Evolutionary conservation across 2,888 invertebrate genomes (phyloP), one percentile per base, ranked within the genome.

Genomic region (Polydrusus pterygomalis): DNA sequence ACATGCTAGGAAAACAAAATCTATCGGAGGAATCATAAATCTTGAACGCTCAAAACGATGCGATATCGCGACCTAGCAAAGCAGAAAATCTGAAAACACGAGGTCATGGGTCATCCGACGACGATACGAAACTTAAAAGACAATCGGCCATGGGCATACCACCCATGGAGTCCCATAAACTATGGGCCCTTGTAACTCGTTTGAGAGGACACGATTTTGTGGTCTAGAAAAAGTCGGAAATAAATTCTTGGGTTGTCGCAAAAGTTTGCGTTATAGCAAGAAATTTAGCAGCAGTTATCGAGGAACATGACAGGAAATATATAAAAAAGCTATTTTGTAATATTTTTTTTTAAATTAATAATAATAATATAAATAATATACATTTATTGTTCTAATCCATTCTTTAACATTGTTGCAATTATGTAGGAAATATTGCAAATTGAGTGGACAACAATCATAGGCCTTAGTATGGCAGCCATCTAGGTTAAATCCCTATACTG

Each of bases 41-140:
- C 65, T 65, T 58, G n/a, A 18, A 74, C 11, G 20, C 34, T 34
- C 34, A 34, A 25, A 34, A 7, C 34, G 47, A 56, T 70, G 64
- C 65, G 70, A 75, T 75, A 69, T 74, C 70, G 64, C 77, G 70
- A 73, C 38, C 71, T 58, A 77, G 74, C 77, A 70, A 75, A 77
- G 74, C 74, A 75, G 74, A 75, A 77, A 77, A 77, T 75, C 77
- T 74, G 74, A 77, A 77, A 77, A 77, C 77, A 74, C 20, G 25
- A 49, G 73, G 72, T 72, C 76, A 68, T 8, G 56, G 76, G 73
- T 73, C 73, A 67, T 9, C 54, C 64, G 54, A 49, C 69, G 74
- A 69, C 65, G 60, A 70, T 58, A 69, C 69, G 47, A 76, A 76
- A 73, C 72, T 69, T 69, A 73, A 69, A 64, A 76, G 77, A 77